phyloP scores from a whole-genome alignment of 2,888 invertebrate species.

The Gnatocerus cornutus region DNA sequence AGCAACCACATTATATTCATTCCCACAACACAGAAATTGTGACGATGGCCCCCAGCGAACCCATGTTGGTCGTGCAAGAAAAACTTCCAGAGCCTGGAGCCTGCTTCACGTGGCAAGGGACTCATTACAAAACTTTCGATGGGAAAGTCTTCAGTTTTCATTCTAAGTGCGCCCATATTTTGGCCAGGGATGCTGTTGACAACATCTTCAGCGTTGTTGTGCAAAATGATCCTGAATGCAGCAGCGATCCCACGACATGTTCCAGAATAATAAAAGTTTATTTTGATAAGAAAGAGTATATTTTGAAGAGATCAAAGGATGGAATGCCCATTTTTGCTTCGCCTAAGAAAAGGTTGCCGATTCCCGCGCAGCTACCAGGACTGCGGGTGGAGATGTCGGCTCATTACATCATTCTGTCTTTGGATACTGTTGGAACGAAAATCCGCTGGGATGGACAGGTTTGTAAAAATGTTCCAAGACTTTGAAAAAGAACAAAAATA shows the following conservation, averaged over 20 bases:
- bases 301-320: slow-evolving; percentile 72
- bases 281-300: slow-evolving; percentile 82
- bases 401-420: slow-evolving; percentile 79
- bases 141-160: slow-evolving; percentile 83
- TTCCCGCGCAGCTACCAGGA: slow-evolving; percentile 83
- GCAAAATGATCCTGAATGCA: slow-evolving; percentile 73
- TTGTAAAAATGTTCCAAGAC: slow-evolving; percentile 54
- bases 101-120: slow-evolving; percentile 86
- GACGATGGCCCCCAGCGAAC: slow-evolving; percentile 12
- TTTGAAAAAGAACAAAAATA: too few relatives aligned
- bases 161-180: slow-evolving; percentile 83
- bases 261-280: slow-evolving; percentile 76
- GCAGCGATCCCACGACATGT: slow-evolving; percentile 71
- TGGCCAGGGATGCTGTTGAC: slow-evolving; percentile 81
- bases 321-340: slow-evolving; percentile 44
- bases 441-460: slow-evolving; percentile 87
- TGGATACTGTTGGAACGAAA: slow-evolving; percentile 80
- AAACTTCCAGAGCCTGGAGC: slow-evolving; percentile 77
- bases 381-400: slow-evolving; percentile 83
- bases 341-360: slow-evolving; percentile 71
- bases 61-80: slow-evolving; percentile 54
- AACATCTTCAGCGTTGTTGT: slow-evolving; percentile 82
- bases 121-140: slow-evolving; percentile 88
- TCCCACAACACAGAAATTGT: slow-evolving; percentile 1
- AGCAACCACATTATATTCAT: neutral